A percentile compares a stretch with the other conserved stretches of the same genome.
phyloP scores from a whole-genome alignment of 2,113 vertebrate species.

The Pomatorhinus ruficollis region DNA sequence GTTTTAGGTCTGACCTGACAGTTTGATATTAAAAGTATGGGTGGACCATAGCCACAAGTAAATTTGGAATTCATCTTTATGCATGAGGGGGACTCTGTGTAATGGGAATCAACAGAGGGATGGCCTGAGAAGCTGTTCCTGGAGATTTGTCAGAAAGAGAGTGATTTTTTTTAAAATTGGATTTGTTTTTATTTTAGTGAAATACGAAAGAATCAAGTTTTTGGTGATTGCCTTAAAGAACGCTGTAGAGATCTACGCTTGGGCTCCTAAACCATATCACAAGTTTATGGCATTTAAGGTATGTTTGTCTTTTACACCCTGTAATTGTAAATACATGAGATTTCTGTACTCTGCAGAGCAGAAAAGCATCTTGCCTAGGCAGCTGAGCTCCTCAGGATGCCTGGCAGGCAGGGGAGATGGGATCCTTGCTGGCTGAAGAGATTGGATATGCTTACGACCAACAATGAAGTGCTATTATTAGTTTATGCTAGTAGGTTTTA shows the following conservation, averaged over 20 bases:
- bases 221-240: conserved; percentile 98
- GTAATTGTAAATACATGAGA: neutral
- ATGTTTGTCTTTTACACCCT: conserved; percentile 12
- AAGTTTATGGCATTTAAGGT: conserved; percentile 99
- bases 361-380: neutral
- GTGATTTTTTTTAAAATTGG: neutral
- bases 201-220: conserved; percentile 99
- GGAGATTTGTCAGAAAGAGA: neutral
- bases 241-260: conserved; percentile 97
- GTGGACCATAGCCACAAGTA: neutral
- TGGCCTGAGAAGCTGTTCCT: neutral
- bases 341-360: neutral
- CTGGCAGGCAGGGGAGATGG: neutral
- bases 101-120: neutral
- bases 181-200: conserved; percentile 82
- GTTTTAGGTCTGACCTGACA: neutral
- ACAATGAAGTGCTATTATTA: neutral
- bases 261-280: conserved; percentile 99
- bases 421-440: neutral
- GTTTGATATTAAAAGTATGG: neutral
- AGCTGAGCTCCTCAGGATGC: neutral
- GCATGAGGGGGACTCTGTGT: neutral
- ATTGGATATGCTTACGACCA: neutral
- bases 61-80: neutral
- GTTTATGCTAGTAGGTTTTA: neutral